Conservation (phyloP, 2,888 invertebrate species). For the Oeneis ivallda region DNA sequence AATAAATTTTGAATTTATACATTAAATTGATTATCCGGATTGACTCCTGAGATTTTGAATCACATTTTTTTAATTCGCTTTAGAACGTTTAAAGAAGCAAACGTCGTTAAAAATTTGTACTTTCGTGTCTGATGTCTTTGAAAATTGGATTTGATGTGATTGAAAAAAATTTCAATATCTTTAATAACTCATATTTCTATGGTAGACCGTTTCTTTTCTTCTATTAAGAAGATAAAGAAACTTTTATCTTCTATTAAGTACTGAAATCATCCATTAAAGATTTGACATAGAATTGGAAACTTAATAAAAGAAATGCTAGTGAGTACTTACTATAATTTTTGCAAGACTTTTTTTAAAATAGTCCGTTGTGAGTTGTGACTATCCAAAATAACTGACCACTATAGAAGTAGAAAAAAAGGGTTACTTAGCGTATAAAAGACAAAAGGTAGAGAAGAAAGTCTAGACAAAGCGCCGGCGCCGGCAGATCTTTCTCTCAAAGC, state of each 20-base stretch:
- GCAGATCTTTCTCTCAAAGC: conserved; percentile 55
- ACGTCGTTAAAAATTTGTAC: background rate
- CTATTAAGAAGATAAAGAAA: too few relatives aligned
- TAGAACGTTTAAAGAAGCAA: background rate
- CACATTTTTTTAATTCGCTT: conserved; percentile 14
- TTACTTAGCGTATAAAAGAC: conserved; percentile 35
- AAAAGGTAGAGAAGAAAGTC: conserved; percentile 28
- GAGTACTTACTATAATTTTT: background rate
- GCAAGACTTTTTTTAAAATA: background rate
- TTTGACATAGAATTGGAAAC: background rate
- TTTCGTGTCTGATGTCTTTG: background rate
- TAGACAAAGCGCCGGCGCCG: conserved; percentile 55
- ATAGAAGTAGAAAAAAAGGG: conserved; percentile 16
- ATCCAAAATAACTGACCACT: background rate
- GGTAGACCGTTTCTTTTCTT: background rate
- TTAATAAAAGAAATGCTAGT: too few relatives aligned
- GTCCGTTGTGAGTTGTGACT: background rate
- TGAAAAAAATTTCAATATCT: too few relatives aligned
- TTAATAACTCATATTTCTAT: background rate
- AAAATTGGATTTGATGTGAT: too few relatives aligned
- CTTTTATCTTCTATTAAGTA: background rate
- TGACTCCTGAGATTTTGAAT: conserved; percentile 5
- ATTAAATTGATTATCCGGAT: conserved; percentile 28
- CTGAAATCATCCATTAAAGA: background rate
- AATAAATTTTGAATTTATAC: conserved; percentile 31